phyloP scores from a whole-genome alignment of 2,113 vertebrate species.

The Ceuthmochares aereus region DNA sequence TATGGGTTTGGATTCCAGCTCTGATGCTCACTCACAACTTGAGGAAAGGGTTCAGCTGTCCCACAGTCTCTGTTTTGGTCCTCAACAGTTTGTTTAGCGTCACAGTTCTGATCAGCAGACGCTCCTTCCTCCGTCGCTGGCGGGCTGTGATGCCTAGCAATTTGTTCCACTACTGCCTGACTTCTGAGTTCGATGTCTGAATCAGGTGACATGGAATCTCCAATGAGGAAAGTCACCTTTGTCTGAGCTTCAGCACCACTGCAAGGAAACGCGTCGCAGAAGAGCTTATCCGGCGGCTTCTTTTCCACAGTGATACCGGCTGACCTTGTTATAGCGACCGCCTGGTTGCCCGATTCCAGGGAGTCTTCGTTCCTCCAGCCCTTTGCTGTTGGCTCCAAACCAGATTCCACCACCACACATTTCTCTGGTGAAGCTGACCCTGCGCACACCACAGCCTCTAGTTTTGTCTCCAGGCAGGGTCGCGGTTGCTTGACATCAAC shows the following conservation, averaged over 20 bases:
- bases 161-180: conserved; percentile 84
- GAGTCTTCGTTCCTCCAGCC: conserved; percentile 49
- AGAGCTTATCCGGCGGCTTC: conserved; percentile 91
- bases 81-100: conserved; percentile 74
- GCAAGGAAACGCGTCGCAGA: conserved; percentile 64
- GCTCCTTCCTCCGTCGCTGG: conserved; percentile 74
- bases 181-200: conserved; percentile 92
- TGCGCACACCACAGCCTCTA: conserved; percentile 81
- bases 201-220: conserved; percentile 97
- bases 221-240: conserved; percentile 97
- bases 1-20: conserved; percentile 81
- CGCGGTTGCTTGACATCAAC: conserved; percentile 62
- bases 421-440: conserved; percentile 80
- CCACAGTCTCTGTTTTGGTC: conserved; percentile 85
- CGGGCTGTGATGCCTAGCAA: conserved; percentile 83
- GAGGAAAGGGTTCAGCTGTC: conserved; percentile 75
- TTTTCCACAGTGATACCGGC: conserved; percentile 82
- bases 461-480: conserved; percentile 73
- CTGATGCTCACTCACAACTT: conserved; percentile 76
- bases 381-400: conserved; percentile 38
- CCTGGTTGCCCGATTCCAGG: conserved; percentile 49
- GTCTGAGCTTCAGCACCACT: conserved; percentile 74
- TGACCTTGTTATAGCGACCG: conserved; percentile 51
- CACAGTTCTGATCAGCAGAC: conserved; percentile 65
- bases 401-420: conserved; percentile 39